Conservation (phyloP, 2,113 vertebrate genomes). For the Phocoena sinus region DNA sequence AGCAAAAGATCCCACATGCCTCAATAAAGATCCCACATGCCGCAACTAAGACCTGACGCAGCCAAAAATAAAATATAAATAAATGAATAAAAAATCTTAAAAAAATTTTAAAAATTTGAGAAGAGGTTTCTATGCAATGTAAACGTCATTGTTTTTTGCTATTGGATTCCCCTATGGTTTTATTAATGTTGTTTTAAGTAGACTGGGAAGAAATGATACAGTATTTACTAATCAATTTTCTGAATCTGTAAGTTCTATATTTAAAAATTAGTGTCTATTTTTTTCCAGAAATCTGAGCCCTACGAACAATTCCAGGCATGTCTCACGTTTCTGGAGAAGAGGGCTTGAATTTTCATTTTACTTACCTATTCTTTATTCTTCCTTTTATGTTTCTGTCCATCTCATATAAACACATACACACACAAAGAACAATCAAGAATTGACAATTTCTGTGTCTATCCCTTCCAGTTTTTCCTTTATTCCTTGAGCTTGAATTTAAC, state of each 20-base stretch:
- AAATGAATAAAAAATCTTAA: too few relatives aligned
- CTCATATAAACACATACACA: background rate
- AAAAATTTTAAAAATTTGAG: background rate
- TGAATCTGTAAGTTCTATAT: background rate
- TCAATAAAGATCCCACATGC: too few relatives aligned
- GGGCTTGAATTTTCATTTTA: background rate
- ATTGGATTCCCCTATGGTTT: background rate
- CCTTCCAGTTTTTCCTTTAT: background rate
- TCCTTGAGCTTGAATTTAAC: background rate
- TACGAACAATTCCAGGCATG: background rate
- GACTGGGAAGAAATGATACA: background rate
- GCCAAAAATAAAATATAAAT: too few relatives aligned
- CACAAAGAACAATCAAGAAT: background rate
- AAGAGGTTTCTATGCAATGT: background rate
- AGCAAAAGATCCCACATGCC: too few relatives aligned
- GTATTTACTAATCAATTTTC: background rate
- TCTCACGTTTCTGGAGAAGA: background rate
- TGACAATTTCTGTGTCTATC: background rate
- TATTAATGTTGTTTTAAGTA: background rate
- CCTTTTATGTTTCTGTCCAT: background rate
- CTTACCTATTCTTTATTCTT: background rate
- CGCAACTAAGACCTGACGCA: accelerated
- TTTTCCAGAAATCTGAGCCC: background rate
- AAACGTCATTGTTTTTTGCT: background rate
- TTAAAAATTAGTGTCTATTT: background rate